These are phyloP conservation scores for Clistopyga incitator DNA, from an alignment of 2,888 invertebrate genomes.

Conservation along the genomic window DNA sequence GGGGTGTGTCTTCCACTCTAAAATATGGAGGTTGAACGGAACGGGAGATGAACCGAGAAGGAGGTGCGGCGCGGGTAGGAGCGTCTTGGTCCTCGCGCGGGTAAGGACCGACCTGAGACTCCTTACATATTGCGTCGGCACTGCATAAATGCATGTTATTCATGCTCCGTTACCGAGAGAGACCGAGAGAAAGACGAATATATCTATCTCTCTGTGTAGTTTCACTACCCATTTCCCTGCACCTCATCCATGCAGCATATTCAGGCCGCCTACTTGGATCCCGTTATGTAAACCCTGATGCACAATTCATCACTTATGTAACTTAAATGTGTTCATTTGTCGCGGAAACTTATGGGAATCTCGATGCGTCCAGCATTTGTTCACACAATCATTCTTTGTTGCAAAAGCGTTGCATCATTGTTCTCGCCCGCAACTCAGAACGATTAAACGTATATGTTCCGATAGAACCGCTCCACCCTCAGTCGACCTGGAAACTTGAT, in stretches of 20 bases:
- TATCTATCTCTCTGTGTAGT: constrained; percentile 51
- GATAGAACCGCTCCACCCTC: constrained; percentile 69
- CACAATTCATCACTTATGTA: constrained; percentile 77
- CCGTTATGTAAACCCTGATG: constrained; percentile 73
- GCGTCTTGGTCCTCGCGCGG: constrained; percentile 73
- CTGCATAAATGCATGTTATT: constrained; percentile 81
- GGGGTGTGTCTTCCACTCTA: constrained; percentile 59
- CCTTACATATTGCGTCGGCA: constrained; percentile 79
- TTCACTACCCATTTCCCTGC: constrained; percentile 15
- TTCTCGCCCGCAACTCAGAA: constrained; percentile 71
- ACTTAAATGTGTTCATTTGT: constrained; percentile 72
- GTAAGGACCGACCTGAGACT: constrained; percentile 75
- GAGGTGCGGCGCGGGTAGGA: constrained; percentile 36
- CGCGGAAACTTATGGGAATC: constrained; percentile 55
- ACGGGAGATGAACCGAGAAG: constrained; percentile 18
- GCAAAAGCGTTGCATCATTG: constrained; percentile 68
- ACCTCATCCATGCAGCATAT: constrained; percentile 11
- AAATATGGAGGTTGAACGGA: constrained; percentile 50
- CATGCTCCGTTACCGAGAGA: constrained; percentile 75
- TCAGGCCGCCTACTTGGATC: constrained; percentile 26
- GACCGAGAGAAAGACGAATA: constrained; percentile 28
- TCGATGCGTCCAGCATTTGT: constrained; percentile 14
- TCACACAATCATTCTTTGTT: constrained; percentile 3
- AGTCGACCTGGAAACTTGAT: constrained; percentile 41
- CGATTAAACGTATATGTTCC: constrained; percentile 71